Percentiles rank a stretch among this genome's conserved stretches.
phyloP scores from a whole-genome alignment of 2,113 vertebrate genomes.

The Chionis minor region DNA sequence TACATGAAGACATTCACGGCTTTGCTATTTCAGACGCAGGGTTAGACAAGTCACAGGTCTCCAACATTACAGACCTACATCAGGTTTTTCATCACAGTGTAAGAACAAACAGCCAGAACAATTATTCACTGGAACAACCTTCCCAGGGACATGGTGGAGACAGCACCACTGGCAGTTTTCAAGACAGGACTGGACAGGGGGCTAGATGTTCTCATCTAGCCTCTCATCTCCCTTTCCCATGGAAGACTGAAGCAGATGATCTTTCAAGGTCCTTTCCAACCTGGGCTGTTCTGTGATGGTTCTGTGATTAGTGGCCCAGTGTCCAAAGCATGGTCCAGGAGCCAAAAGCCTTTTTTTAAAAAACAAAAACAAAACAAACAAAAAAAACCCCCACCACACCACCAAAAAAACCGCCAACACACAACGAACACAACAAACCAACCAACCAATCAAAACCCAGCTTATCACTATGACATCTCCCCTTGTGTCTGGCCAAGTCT shows the following conservation, averaged over 20 bases:
- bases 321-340: neutral
- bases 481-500: neutral
- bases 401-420: no score
- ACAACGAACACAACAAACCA: no score
- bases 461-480: neutral
- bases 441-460: neutral
- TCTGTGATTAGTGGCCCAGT: neutral
- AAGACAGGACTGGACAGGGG: neutral
- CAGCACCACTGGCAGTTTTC: neutral
- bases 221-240: neutral
- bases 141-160: neutral
- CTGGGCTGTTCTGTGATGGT: neutral
- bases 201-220: neutral
- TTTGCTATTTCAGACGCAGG: neutral
- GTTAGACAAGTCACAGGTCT: neutral
- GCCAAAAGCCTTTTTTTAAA: neutral
- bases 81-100: neutral
- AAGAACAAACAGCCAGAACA: neutral
- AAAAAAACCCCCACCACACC: neutral
- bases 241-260: neutral
- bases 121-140: neutral
- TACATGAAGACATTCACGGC: neutral
- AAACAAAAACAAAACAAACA: neutral
- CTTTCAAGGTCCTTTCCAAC: neutral
- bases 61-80: accelerated